Percentiles rank a stretch among this genome's conserved stretches.
Evolutionary conservation across 2,797 vertebrate species (phyloP).

Genomic region (Lacerta viridis): DNA sequence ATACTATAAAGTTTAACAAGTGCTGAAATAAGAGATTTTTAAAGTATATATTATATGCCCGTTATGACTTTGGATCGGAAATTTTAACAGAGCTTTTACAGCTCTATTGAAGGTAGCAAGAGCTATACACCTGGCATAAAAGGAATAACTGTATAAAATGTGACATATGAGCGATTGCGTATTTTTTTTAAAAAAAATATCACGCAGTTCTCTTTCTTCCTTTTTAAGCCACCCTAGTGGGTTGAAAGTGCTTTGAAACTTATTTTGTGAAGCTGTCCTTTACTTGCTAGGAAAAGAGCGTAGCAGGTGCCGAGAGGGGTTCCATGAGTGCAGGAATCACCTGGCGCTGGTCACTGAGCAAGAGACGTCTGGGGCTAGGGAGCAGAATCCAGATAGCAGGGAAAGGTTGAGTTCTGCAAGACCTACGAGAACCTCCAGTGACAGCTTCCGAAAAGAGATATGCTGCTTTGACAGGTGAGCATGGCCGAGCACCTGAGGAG

Average conservation of each 20-base stretch:
- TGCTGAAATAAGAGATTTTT: neutral
- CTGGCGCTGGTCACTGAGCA: neutral
- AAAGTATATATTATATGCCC: neutral
- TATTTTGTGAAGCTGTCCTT: neutral
- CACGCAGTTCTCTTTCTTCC: neutral
- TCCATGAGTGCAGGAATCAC: neutral
- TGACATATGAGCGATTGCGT: neutral
- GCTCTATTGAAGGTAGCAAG: neutral
- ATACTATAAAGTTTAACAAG: neutral
- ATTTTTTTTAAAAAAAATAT: neutral
- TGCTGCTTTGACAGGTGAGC: neutral
- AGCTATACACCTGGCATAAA: neutral
- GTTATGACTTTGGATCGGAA: neutral
- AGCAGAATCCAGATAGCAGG: neutral
- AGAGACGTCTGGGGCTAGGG: neutral
- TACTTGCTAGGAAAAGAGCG: neutral
- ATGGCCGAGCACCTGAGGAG: neutral
- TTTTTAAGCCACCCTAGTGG: neutral
- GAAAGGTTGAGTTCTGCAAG: neutral
- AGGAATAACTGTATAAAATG: neutral
- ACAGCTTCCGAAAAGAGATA: neutral
- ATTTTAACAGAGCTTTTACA: conserved; percentile 9
- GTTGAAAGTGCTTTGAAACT: neutral
- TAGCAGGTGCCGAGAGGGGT: neutral
- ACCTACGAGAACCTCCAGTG: neutral